Evolutionary conservation across 1,140 invertebrate species (phyloP), one percentile per base, ranked within the genome.

Genomic region (Lasioglossum baleicum): DNA sequence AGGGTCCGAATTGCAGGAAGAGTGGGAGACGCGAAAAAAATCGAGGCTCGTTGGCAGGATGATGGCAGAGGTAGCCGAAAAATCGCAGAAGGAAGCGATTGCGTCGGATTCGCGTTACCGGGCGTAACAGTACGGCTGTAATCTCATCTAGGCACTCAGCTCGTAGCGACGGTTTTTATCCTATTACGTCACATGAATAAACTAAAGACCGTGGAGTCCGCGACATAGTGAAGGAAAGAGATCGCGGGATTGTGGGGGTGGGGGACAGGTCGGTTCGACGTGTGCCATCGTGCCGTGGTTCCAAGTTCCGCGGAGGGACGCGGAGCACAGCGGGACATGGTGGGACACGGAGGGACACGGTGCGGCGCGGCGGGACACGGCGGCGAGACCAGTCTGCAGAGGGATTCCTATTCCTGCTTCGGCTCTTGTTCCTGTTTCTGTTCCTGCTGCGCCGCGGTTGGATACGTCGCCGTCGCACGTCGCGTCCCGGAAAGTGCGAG

Each of bases 151-250:
- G 87, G 81, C 88, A 92, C 90, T 92, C 88, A 85, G 85, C 88
- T 91, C 85, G 87, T 86, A 90, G 88, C 88, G 89, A 92, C 91
- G 88, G 85, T 92, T 93, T 93, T 93, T 92, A 93, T 93, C 92
- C 92, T 91, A 92, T 93, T 93, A 93, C 89, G 90, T 91, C 90
- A 91, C 92, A 92, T 93, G 92, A 92, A 93, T 93, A 93, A 93
- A 92, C 89, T 91, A 93, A 92, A 90, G 89, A 90, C 90, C 88
- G 76, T 88, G 88, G 86, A 91, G 88, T 85, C 83, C 83, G 83
- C 86, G 82, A 83, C 85, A 83, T 77, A 71, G 60, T 79, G 74
- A 72, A 75, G 82, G 75, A 75, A 84, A 75, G 67, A 78, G 82
- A 79, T 77, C 80, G 81, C 75, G 74, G 75, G 65, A 80, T 81